Conservation (phyloP, 2,113 vertebrate species). For the Siniperca chuatsi region DNA sequence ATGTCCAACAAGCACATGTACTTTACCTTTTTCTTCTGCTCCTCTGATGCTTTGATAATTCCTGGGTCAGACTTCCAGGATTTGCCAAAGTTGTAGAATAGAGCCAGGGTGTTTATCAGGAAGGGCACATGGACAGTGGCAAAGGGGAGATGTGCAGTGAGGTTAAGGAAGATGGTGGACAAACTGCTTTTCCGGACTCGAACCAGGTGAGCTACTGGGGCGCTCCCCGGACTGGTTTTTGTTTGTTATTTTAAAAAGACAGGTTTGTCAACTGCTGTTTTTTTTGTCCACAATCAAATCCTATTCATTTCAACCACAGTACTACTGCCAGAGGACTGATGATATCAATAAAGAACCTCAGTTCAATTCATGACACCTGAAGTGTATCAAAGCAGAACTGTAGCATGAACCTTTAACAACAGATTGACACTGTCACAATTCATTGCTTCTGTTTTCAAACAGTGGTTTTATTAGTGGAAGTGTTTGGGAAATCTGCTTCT, state of each 20-base stretch:
- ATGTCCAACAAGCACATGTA: neutral
- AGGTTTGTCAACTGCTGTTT: too few relatives aligned
- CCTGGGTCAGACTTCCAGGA: slow-evolving; percentile 99
- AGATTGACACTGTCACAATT: neutral
- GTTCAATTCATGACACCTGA: neutral
- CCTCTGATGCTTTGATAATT: slow-evolving; percentile 98
- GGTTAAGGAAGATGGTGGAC: slow-evolving; percentile 87
- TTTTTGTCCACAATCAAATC: neutral
- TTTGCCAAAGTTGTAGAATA: slow-evolving; percentile 99
- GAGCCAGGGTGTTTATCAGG: slow-evolving; percentile 93
- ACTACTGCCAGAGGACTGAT: neutral
- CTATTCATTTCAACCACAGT: neutral
- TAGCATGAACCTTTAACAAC: neutral
- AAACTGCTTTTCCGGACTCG: neutral
- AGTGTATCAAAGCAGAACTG: neutral
- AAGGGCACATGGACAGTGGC: slow-evolving; percentile 96
- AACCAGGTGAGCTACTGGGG: too few relatives aligned
- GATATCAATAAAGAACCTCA: neutral
- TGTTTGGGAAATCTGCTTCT: too few relatives aligned
- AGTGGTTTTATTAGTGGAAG: too few relatives aligned
- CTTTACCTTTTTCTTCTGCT: slow-evolving; percentile 99
- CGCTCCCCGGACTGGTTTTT: too few relatives aligned
- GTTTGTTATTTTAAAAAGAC: neutral
- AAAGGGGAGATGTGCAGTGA: slow-evolving; percentile 92
- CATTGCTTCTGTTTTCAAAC: too few relatives aligned